Base-by-base conservation (phyloP, 35 echinoderm and acorn worm species). In the Ophioderma brevispina region DNA sequence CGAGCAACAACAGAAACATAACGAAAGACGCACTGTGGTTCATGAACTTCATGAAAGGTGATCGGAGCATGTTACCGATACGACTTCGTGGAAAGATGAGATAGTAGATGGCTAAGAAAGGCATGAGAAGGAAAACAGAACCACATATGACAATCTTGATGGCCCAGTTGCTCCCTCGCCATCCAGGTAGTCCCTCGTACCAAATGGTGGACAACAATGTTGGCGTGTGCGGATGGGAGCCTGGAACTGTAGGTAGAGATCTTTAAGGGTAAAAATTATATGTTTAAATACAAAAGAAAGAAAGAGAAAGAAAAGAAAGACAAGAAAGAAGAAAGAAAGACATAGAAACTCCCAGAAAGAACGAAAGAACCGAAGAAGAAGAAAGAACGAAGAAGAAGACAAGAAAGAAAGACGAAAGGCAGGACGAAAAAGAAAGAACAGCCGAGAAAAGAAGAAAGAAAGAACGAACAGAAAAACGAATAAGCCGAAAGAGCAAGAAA, bases 1-100 rank as follows among this genome's bases (percentile, higher is more conserved):
- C 97, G 17, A 99, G 78, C 1, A 99, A 85, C 0, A 93, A 32
- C 37, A 99, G 79, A 81, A 99, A 99, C 79, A 88, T 91, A 19
- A 95, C 79, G 43, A 99, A 99, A 0, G 97, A 99, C 21, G 94
- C 90, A 59, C 97, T 99, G 79, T 99, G 97, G 77, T 99, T 95
- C 87, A 99, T 82, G 84, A 99, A 99, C 91, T 99, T 99, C 97
- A 99, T 99, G 64, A 99, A 99, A 23, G 97, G 97, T 18, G 97
- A 93, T 35, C 97, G 39, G 39, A 99, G 75, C 50, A 99, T 59
- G 23, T 90, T 84, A 31, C 97, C 94, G 10, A 95, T 41, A 35
- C 85, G 85, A 37, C 82, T 93, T 31, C 93, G 81, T 6, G 97
- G 97, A 76, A 95, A 95, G 32, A 99, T 78, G 19, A 99, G 70